phyloP scores from a whole-genome alignment of 2,113 vertebrate species.

The Colinus virginianus region DNA sequence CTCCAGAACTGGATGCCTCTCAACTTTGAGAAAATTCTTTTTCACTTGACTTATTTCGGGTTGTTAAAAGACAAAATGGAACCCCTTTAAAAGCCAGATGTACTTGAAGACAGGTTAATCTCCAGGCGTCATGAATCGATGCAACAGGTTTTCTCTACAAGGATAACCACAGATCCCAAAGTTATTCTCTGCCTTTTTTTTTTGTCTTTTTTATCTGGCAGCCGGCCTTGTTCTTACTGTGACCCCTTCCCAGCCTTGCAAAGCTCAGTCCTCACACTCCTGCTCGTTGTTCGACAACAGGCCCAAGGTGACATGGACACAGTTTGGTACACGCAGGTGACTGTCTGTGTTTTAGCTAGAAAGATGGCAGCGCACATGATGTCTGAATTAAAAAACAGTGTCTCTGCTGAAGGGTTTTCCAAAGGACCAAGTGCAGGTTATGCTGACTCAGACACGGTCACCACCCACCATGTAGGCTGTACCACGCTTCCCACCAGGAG shows the following conservation, averaged over 20 bases:
- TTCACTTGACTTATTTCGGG: constrained; percentile 1
- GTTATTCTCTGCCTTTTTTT: neutral
- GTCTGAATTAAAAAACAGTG: neutral
- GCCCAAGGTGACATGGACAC: fast-evolving
- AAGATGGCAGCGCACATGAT: neutral
- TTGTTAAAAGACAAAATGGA: neutral
- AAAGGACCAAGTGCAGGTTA: neutral
- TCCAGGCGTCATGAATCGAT: constrained; percentile 17
- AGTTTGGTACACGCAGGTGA: neutral
- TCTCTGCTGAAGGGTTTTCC: neutral
- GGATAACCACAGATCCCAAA: neutral
- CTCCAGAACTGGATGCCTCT: neutral
- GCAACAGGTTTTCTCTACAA: neutral
- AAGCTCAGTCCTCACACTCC: neutral
- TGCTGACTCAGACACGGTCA: neutral
- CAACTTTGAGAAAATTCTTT: neutral
- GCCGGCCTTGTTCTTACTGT: constrained; percentile 10
- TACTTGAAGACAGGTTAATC: constrained; percentile 35
- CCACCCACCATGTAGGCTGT: neutral
- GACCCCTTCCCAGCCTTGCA: neutral
- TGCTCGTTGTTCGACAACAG: neutral
- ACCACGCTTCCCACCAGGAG: neutral
- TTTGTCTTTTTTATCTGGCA: neutral
- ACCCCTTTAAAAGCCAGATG: neutral
- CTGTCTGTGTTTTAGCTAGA: neutral